These are phyloP conservation scores for Druceiella hillmani DNA, from an alignment of 2,888 invertebrate species.

Conservation along the genomic window DNA sequence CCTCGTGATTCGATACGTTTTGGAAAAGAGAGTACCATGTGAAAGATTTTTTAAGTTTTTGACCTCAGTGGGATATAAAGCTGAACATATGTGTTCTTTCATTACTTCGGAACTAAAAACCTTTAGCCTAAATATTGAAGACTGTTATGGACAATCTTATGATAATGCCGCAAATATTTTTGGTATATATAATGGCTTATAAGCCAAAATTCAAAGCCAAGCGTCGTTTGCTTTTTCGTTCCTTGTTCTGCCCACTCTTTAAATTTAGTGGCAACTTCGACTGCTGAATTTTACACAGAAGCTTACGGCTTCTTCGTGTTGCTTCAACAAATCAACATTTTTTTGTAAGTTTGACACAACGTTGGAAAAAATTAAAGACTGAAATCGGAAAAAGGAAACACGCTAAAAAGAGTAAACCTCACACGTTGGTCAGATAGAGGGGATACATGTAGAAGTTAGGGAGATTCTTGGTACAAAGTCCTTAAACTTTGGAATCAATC, in stretches of 20 bases:
- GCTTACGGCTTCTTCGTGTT: conserved; percentile 21
- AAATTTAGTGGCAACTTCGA: conserved; percentile 18
- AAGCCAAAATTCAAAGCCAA: conserved; percentile 15
- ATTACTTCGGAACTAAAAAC: conserved; percentile 9
- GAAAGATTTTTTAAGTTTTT: too few relatives aligned
- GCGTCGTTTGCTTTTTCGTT: conserved; percentile 12
- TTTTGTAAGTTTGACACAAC: conserved; percentile 16
- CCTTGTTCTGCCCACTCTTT: conserved; percentile 19
- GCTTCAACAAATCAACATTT: conserved; percentile 19
- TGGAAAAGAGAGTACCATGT: conserved; percentile 8
- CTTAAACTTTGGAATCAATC: conserved; percentile 17
- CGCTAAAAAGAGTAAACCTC: conserved; percentile 25
- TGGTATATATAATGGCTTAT: conserved; percentile 16
- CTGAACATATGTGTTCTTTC: conserved; percentile 12
- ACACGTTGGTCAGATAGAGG: conserved; percentile 29
- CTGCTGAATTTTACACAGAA: conserved; percentile 20
- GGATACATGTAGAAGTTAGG: conserved; percentile 22
- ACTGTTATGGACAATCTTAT: conserved; percentile 21
- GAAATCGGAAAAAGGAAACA: too few relatives aligned
- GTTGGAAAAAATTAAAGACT: too few relatives aligned
- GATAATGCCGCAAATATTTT: conserved; percentile 20
- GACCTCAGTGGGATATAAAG: conserved; percentile 19
- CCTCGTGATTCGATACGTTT: conserved; percentile 21
- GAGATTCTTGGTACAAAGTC: conserved; percentile 22
- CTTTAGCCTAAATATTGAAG: too few relatives aligned